A percentile compares a stretch with the other conserved stretches of the same genome.
phyloP scores from a whole-genome alignment of 2,113 vertebrate genomes.

The Leiothrix lutea region DNA sequence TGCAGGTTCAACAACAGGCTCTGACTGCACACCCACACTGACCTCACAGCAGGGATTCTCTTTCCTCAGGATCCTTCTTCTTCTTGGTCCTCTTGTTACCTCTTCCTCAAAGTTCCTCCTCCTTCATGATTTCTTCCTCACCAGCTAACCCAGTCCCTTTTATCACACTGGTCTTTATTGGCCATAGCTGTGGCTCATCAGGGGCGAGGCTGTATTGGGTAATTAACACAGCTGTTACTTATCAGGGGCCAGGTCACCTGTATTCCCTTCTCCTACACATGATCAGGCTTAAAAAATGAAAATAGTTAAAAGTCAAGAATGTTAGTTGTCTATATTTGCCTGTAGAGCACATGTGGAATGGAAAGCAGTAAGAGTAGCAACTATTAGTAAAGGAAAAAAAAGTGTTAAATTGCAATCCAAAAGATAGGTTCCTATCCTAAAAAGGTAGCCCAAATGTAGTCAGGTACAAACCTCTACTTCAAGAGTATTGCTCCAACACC shows the following conservation, averaged over 20 bases:
- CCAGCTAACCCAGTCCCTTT: background rate
- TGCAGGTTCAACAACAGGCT: background rate
- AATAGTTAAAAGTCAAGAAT: background rate
- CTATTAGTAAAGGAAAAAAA: fast-evolving
- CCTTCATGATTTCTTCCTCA: too few relatives aligned
- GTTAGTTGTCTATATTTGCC: background rate
- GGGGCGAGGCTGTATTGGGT: background rate
- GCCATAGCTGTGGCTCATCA: background rate
- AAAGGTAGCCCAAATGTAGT: background rate
- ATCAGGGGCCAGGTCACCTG: background rate
- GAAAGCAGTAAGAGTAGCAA: background rate
- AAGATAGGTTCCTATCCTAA: background rate
- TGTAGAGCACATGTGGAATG: background rate
- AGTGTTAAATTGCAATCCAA: background rate
- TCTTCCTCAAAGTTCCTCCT: too few relatives aligned
- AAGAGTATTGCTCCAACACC: background rate
- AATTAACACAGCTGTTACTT: background rate
- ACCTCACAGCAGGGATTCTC: background rate
- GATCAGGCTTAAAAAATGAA: background rate
- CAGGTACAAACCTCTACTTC: background rate
- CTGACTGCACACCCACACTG: background rate
- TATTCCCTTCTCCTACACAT: background rate
- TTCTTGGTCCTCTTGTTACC: fast-evolving
- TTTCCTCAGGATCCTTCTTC: background rate
- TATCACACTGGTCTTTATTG: background rate